These are phyloP conservation scores for Grantiella picta DNA, from an alignment of 2,113 vertebrate species.

Conservation along the genomic window DNA sequence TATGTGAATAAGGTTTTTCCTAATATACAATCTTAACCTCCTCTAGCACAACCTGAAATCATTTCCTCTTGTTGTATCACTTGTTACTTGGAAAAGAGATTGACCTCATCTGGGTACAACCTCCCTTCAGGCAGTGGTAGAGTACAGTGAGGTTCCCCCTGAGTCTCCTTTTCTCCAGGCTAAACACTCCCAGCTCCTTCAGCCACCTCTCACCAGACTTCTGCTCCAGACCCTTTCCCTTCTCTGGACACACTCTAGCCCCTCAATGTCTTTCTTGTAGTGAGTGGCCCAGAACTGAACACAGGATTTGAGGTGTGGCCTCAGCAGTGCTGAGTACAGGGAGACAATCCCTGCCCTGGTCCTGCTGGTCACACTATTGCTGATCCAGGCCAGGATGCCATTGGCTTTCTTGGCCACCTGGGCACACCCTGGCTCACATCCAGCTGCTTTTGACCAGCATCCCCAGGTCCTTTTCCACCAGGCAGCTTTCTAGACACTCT, in stretches of 20 bases:
- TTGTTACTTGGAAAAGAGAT: not conserved
- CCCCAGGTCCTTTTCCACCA: accelerated
- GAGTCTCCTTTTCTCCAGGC: not conserved
- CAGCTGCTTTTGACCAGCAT: not conserved
- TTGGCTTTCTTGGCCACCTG: not conserved
- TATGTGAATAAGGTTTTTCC: not conserved
- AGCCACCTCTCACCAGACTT: accelerated
- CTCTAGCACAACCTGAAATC: not conserved
- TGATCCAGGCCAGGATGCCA: not conserved
- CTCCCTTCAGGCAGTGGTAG: not conserved
- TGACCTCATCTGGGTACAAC: accelerated
- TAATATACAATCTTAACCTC: not conserved
- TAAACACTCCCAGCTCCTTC: not conserved
- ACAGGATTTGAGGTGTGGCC: accelerated
- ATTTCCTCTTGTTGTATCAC: not conserved
- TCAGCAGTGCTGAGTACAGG: accelerated
- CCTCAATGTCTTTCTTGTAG: not conserved
- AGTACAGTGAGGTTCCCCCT: accelerated
- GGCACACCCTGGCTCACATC: accelerated
- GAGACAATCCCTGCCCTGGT: accelerated
- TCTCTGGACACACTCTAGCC: not conserved
- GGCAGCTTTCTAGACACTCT: not conserved
- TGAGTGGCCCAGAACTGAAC: too few relatives aligned
- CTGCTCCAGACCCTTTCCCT: accelerated
- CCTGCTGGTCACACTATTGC: not conserved